Evolutionary conservation across 1,140 invertebrate genomes (phyloP).

Genomic region (Macrobrachium rosenbergii): DNA sequence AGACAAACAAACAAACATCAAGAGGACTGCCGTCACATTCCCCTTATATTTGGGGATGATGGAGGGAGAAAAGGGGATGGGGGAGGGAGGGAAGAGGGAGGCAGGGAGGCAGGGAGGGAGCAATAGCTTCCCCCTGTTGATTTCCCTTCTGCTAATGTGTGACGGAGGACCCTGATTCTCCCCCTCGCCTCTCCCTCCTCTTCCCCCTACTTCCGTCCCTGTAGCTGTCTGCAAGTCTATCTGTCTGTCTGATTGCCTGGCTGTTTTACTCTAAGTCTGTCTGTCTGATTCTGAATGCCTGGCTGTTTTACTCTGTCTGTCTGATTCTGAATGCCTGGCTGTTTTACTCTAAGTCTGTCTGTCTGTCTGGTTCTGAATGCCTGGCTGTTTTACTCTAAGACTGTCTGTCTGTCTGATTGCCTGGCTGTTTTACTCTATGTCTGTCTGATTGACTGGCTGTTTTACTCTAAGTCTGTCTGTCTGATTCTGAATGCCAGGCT

Average conservation of each 20-base stretch:
- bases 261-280: conserved; percentile 26
- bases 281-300: conserved; percentile 11
- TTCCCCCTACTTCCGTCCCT: not conserved
- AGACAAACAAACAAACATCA: too few relatives aligned
- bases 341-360: too few relatives aligned
- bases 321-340: too few relatives aligned
- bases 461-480: too few relatives aligned
- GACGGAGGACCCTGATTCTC: not conserved
- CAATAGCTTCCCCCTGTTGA: not conserved
- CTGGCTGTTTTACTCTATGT: conserved; percentile 20
- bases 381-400: too few relatives aligned
- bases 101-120: conserved; percentile 13
- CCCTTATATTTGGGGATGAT: not conserved
- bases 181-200: not conserved
- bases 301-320: too few relatives aligned
- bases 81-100: not conserved
- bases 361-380: too few relatives aligned
- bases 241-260: not conserved
- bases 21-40: not conserved
- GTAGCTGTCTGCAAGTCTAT: not conserved
- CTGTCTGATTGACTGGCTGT: too few relatives aligned
- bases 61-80: conserved; percentile 9
- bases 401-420: too few relatives aligned
- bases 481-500: too few relatives aligned
- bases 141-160: not conserved